Evolutionary conservation across 2,888 invertebrate species (phyloP).

Genomic region (Poecilobothrus nobilitatus): DNA sequence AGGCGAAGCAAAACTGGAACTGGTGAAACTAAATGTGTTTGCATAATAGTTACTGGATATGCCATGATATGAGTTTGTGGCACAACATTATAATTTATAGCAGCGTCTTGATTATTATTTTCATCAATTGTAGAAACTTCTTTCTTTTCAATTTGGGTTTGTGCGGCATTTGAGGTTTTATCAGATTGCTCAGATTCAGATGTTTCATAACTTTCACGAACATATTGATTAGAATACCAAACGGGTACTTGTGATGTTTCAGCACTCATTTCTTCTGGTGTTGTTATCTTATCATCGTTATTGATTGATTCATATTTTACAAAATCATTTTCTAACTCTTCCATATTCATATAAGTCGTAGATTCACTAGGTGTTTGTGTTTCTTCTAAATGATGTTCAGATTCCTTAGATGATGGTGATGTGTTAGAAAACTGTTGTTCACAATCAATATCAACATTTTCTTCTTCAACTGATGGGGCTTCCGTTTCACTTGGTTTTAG

Average conservation of each 20-base stretch:
- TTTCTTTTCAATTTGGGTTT: background rate
- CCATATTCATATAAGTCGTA: background rate
- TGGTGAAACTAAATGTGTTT: background rate
- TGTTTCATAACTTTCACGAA: no score
- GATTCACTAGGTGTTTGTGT: background rate
- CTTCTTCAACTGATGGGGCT: no score
- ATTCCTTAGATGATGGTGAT: no score
- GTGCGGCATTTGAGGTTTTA: background rate
- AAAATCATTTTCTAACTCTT: background rate
- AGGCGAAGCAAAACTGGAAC: background rate
- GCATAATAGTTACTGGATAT: background rate
- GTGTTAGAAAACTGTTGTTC: no score
- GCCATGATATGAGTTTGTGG: background rate
- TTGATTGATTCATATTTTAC: background rate
- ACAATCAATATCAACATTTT: no score
- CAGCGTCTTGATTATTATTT: no score
- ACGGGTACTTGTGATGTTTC: background rate
- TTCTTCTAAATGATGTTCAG: no score
- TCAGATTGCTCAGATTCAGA: no score
- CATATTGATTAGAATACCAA: no score
- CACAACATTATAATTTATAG: no score
- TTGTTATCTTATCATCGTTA: background rate
- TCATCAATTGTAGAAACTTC: no score
- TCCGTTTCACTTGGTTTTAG: no score
- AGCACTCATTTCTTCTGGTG: background rate